Percentiles rank a stretch among this genome's conserved stretches.
Evolutionary conservation across 2,888 invertebrate genomes (phyloP).

Genomic region (Drosophila siamana): DNA sequence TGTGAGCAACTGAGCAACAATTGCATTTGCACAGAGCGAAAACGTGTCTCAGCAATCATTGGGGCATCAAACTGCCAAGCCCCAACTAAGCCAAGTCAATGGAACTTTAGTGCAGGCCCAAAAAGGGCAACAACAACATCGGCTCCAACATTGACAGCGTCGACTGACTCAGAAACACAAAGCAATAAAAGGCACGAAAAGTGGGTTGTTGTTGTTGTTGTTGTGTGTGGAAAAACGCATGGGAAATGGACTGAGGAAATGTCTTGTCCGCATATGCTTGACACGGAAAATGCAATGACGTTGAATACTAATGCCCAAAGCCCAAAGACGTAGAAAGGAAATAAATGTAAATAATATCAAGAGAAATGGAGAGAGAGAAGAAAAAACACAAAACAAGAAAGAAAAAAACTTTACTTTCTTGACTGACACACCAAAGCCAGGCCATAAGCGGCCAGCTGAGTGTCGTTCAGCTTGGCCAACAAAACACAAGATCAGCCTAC

Average conservation of each 20-base stretch:
- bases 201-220: slow-evolving; percentile 55
- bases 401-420: slow-evolving; percentile 47
- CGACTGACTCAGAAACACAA: slow-evolving; percentile 55
- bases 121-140: slow-evolving; percentile 68
- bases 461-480: slow-evolving; percentile 8
- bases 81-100: slow-evolving; percentile 53
- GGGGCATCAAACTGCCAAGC: slow-evolving; percentile 50
- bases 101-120: slow-evolving; percentile 45
- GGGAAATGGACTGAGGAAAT: slow-evolving; percentile 63
- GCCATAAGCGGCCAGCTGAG: slow-evolving; percentile 31
- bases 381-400: no score
- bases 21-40: slow-evolving; percentile 28
- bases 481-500: slow-evolving; percentile 36
- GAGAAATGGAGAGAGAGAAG: background rate
- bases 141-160: slow-evolving; percentile 33
- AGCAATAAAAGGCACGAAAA: slow-evolving; percentile 69
- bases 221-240: slow-evolving; percentile 56
- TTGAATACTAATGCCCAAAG: slow-evolving; percentile 62
- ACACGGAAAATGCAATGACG: slow-evolving; percentile 71
- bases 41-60: slow-evolving; percentile 63
- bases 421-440: slow-evolving; percentile 26
- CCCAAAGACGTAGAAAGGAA: slow-evolving; percentile 36
- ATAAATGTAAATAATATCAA: slow-evolving; percentile 60
- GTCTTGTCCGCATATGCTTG: slow-evolving; percentile 68
- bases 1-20: slow-evolving; percentile 23